Evolutionary conservation across 1,140 invertebrate genomes (phyloP), one percentile per base, ranked within the genome.

Genomic region (Tigriopus japonicus): DNA sequence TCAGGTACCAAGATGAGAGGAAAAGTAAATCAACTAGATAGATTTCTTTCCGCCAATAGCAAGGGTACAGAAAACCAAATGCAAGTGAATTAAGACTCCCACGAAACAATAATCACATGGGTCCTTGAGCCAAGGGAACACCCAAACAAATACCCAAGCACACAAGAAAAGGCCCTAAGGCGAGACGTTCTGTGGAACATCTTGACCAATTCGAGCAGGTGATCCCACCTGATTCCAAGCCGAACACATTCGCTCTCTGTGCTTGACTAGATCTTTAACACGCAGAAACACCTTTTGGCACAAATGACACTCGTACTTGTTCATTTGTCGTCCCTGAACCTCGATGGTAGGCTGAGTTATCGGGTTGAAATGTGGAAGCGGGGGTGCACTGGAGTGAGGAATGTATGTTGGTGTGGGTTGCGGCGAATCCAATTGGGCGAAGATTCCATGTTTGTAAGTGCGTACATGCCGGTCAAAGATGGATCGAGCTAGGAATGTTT

Each of bases 221-320:
- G 28, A 35, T 35, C 28, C 28, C 3, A 35, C 28, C 9, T 35
- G 28, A 9, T 35, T 35, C 51, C 45, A 63, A 28, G 54, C 62
- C 12, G 59, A 63, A 52, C 62, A 52, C 15, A 61, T 51, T 21
- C 51, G 52, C 9, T 54, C 59, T 19, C 59, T 53, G 40, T 61
- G 59, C 28, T 61, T 61, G 1, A 40, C 59, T 14, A 61, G 51
- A 61, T 61, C 59, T 40, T 61, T 61, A 1, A 61, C 59, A 24
- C 59, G 10, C 35, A 61, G 19, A 41, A 61, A 61, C 13, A 53
- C 51, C 23, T 61, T 49, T 24, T 51, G 23, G 40, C 59, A 61
- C 24, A 61, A 35, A 53, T 61, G 59, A 40, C 59, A 61, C 43
- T 61, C 59, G 42, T 58, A 58, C 42, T 58, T 58, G 41, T 23